phyloP scores from a whole-genome alignment of 30 jellyfish, hydroid and myxozoan genomes.

The Cassiopea xamachana region DNA sequence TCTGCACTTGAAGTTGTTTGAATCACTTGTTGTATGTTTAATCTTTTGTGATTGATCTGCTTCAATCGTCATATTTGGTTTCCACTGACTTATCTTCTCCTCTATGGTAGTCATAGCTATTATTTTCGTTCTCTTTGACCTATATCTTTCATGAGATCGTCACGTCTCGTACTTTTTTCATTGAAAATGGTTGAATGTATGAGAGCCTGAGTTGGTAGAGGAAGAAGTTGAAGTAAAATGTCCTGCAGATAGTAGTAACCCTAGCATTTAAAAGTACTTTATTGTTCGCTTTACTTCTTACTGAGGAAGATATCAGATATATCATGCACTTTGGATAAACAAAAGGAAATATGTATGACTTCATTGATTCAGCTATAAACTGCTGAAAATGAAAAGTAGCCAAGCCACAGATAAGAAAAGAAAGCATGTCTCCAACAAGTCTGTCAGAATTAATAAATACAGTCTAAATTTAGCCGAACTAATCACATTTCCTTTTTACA shows the following conservation, averaged over 20 bases:
- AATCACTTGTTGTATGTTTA: background rate
- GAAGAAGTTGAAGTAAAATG: no score
- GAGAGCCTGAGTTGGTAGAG: no score
- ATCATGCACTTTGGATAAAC: no score
- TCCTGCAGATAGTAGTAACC: no score
- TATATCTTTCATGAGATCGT: background rate
- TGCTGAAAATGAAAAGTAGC: slow-evolving; percentile 2
- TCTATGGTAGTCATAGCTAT: background rate
- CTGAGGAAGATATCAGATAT: no score
- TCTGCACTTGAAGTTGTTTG: background rate
- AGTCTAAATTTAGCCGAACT: background rate
- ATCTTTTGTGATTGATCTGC: background rate
- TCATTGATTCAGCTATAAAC: background rate
- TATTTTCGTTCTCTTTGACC: background rate
- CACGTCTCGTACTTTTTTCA: no score
- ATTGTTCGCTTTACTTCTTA: no score
- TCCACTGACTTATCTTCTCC: background rate
- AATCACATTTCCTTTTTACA: slow-evolving; percentile 30
- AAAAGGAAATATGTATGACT: background rate
- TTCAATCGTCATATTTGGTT: background rate
- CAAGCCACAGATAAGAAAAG: slow-evolving; percentile 42
- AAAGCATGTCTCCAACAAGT: slow-evolving; percentile 7
- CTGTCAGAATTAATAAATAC: background rate
- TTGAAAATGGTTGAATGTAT: no score
- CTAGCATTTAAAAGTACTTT: no score